Base-by-base conservation (phyloP, 1,140 invertebrate species). In the Papilio polyxenes region DNA sequence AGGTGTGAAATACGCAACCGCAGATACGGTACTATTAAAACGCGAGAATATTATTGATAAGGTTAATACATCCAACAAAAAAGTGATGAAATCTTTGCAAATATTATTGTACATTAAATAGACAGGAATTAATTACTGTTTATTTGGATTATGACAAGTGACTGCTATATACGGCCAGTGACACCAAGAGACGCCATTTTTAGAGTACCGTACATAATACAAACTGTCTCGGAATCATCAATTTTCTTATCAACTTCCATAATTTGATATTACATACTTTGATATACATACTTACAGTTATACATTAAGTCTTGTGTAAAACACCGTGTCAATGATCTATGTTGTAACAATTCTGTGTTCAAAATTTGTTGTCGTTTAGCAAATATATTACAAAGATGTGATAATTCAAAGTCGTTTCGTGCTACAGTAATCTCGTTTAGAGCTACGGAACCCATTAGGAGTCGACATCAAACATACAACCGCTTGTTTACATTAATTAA, bases 401-500 rank as follows among this genome's bases (percentile, higher is more conserved):
- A 72, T 72, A 72, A 37, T 72, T 72, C 11, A 15, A 72, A 75
- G 44, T 40, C 40, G 74, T 75, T 49, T 75, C 65, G 74, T 75
- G 74, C 37, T 48, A 75, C 74, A 48, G 74, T 48, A n/a, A 75
- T 49, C n/a, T 75, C 17, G 44, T 44, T 49, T 23, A 20, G n/a
- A 48, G 17, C 74, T 75, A 75, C 82, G 79, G 77, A 87, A 85
- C 83, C 83, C 82, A 79, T 62, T 56, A 74, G n/a, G 51, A 59
- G 48, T 79, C 56, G 15, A 31, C 53, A 79, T 79, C 77, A 62
- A 79, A 62, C 77, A 76, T 72, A 53, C 56, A 56, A 74, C 62
- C 69, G 75, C 53, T 88, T 91, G 85, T 90, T 90, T 90, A 89
- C 87, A 89, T 87, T 92, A 92, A 92, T 91, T 90, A 92, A 92